Evolutionary conservation across 1,140 invertebrate species (phyloP).

Genomic region (Helicorthomorpha holstii): DNA sequence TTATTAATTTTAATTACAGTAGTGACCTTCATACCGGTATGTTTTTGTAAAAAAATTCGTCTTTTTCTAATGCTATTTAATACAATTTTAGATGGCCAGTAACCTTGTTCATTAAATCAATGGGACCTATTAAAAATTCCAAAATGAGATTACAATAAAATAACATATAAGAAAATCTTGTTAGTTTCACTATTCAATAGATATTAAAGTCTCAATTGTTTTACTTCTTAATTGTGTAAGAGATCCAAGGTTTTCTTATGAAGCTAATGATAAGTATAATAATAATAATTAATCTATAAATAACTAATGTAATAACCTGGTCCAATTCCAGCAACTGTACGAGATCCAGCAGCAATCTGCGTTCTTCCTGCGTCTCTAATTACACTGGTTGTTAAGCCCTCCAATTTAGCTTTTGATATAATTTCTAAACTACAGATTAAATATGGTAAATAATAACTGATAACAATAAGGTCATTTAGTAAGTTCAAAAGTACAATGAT

Average conservation of each 20-base stretch:
- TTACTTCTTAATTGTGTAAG: not conserved
- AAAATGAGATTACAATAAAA: no score
- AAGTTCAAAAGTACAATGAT: conserved; percentile 4
- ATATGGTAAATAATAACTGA: not conserved
- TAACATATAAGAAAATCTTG: no score
- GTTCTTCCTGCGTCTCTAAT: conserved; percentile 79
- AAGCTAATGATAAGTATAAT: no score
- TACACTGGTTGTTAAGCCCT: conserved; percentile 48
- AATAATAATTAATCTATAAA: not conserved
- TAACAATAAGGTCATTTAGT: not conserved
- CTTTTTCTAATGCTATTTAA: no score
- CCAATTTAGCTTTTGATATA: conserved; percentile 41
- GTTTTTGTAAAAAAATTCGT: no score
- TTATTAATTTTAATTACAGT: no score
- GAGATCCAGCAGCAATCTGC: conserved; percentile 65
- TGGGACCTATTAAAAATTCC: conserved; percentile 4
- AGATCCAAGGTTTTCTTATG: not conserved
- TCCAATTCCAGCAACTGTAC: conserved; percentile 79
- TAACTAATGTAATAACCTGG: conserved; percentile 32
- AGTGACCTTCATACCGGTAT: no score
- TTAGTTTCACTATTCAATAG: no score
- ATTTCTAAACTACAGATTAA: conserved; percentile 29
- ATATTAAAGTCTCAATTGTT: no score
- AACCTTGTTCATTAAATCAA: conserved; percentile 13
- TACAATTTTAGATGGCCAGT: conserved; percentile 18